phyloP scores from a whole-genome alignment of 2,797 vertebrate species.

The Anguilla obscura region DNA sequence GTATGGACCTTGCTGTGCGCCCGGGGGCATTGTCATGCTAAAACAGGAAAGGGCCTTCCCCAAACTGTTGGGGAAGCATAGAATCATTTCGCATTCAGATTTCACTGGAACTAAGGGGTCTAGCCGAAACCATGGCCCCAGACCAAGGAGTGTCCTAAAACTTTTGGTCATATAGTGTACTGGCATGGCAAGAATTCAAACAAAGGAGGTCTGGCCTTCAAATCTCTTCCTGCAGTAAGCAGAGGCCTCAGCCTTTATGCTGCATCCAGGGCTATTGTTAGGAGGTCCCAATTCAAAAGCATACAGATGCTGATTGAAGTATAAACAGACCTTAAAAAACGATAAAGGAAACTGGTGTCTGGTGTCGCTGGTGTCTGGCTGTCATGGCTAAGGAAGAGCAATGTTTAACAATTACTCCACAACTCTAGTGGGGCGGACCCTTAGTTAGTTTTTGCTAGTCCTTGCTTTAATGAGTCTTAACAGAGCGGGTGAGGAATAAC shows the following conservation, averaged over 20 bases:
- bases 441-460: neutral
- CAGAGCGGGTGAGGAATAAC: constrained; percentile 18
- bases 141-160: no score
- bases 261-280: neutral
- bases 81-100: no score
- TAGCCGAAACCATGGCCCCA: no score
- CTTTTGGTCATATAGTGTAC: no score
- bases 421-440: neutral
- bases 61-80: no score
- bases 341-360: no score
- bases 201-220: constrained; percentile 32
- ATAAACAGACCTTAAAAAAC: neutral
- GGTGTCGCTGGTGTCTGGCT: neutral
- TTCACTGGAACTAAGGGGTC: no score
- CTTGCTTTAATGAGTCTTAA: neutral
- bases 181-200: constrained; percentile 1
- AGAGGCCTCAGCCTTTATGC: neutral
- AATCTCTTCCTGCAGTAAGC: constrained; percentile 1
- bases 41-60: no score
- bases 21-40: no score
- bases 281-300: neutral
- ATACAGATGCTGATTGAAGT: neutral
- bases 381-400: neutral
- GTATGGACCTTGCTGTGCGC: no score
- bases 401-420: neutral